phyloP scores from a whole-genome alignment of 92 coral and sea anemone species.

The Umimayanthus chanpuru region DNA sequence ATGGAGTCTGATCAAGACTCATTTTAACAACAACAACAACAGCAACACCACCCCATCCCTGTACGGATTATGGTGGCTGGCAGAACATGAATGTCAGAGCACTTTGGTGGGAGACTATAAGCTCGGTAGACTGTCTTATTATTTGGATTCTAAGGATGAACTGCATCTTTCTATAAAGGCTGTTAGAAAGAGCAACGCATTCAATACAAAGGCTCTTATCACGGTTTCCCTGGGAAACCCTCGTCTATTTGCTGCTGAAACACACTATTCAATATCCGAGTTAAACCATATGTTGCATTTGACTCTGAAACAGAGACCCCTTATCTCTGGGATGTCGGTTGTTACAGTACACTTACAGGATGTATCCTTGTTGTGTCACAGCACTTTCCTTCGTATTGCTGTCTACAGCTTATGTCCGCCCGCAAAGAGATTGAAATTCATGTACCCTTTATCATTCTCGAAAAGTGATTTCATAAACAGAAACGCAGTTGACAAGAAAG shows the following conservation, averaged over 20 bases:
- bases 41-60: slow-evolving; percentile 28
- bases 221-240: slow-evolving; percentile 76
- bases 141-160: slow-evolving; percentile 84
- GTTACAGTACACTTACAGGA: slow-evolving; percentile 67
- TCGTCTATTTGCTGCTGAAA: slow-evolving; percentile 59
- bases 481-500: slow-evolving; percentile 68
- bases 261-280: slow-evolving; percentile 48
- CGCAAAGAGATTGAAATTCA: slow-evolving; percentile 72
- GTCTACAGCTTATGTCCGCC: slow-evolving; percentile 96
- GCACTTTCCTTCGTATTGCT: slow-evolving; percentile 66
- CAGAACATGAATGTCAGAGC: slow-evolving; percentile 79
- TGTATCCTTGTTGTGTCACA: slow-evolving; percentile 77
- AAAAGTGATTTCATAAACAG: slow-evolving; percentile 60
- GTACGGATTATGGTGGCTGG: slow-evolving; percentile 84
- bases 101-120: slow-evolving; percentile 65
- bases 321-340: slow-evolving; percentile 77
- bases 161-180: slow-evolving; percentile 69
- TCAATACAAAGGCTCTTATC: slow-evolving; percentile 43
- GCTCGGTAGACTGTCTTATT: slow-evolving; percentile 55
- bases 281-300: slow-evolving; percentile 67
- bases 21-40: slow-evolving; percentile 14
- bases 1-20: slow-evolving; percentile 66
- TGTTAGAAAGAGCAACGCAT: slow-evolving; percentile 49
- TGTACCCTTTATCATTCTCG: slow-evolving; percentile 69
- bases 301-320: slow-evolving; percentile 70